phyloP scores from a whole-genome alignment of 1,140 invertebrate species.

The fruit fly (Drosophila melanogaster) region DNA sequence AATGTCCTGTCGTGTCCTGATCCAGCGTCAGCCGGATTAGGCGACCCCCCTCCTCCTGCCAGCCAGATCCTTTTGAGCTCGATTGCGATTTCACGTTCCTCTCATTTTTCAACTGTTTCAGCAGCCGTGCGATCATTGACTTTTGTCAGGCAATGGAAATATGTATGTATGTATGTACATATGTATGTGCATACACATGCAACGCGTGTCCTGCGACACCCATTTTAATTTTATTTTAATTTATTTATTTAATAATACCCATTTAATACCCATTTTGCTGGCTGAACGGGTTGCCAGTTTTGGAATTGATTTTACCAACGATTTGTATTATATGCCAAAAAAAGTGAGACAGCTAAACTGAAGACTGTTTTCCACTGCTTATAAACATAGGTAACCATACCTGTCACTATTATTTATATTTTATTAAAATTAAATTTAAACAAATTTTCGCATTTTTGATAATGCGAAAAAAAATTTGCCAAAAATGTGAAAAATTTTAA shows the following conservation, averaged over 20 bases:
- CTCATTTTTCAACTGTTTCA: conserved; percentile 55
- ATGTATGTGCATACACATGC: background rate
- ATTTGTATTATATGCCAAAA: background rate
- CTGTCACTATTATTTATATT: too few species aligned
- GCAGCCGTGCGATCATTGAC: conserved; percentile 79
- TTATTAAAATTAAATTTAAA: too few species aligned
- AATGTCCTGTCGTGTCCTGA: conserved; percentile 58
- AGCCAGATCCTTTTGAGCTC: conserved; percentile 45
- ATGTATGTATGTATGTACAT: background rate
- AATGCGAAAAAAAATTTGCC: too few species aligned
- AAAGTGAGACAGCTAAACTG: background rate
- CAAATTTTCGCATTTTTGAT: too few species aligned
- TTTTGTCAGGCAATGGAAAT: conserved; percentile 62
- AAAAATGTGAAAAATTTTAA: too few species aligned
- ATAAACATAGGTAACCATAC: too few species aligned
- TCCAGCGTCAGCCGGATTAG: conserved; percentile 73
- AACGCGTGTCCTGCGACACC: background rate
- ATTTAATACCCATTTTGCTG: background rate
- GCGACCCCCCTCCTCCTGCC: background rate
- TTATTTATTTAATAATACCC: too few species aligned
- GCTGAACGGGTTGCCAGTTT: background rate
- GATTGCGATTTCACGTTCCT: conserved; percentile 73
- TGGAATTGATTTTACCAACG: background rate
- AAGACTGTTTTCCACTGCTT: too few species aligned
- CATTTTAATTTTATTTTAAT: too few species aligned